These are phyloP conservation scores for Drosophila helvetica DNA, from an alignment of 2,888 invertebrate species.

Conservation along the genomic window DNA sequence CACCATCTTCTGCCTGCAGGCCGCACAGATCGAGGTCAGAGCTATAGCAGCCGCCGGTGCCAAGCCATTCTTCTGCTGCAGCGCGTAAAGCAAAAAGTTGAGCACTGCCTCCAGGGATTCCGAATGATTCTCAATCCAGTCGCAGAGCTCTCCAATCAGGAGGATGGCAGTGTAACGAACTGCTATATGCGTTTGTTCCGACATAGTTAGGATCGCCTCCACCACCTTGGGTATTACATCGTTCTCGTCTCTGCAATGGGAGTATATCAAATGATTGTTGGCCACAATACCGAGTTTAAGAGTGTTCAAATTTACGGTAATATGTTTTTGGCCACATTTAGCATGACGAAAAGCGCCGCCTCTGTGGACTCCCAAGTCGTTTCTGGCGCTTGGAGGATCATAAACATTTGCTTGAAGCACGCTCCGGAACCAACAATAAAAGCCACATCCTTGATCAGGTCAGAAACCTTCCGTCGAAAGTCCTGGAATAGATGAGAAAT, in stretches of 20 bases:
- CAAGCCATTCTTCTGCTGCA: slow-evolving; percentile 88
- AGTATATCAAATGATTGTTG: neutral
- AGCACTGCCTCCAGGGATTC: slow-evolving; percentile 92
- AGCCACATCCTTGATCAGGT: slow-evolving; percentile 97
- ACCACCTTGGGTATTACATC: slow-evolving; percentile 97
- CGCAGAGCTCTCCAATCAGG: slow-evolving; percentile 94
- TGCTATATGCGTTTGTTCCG: slow-evolving; percentile 92
- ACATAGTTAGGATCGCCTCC: slow-evolving; percentile 93
- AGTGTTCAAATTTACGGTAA: slow-evolving; percentile 90
- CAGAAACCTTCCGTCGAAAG: slow-evolving; percentile 93
- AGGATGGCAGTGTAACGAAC: slow-evolving; percentile 95
- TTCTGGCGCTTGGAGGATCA: slow-evolving; percentile 88
- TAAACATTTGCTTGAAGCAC: slow-evolving; percentile 96
- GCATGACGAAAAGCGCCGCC: slow-evolving; percentile 97
- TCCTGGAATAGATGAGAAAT: slow-evolving; percentile 84
- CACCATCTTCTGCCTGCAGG: slow-evolving; percentile 91
- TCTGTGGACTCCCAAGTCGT: slow-evolving; percentile 96
- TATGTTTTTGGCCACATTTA: slow-evolving; percentile 96
- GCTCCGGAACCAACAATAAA: slow-evolving; percentile 97
- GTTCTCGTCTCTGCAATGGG: slow-evolving; percentile 90
- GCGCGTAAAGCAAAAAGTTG: slow-evolving; percentile 90
- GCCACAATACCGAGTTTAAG: neutral
- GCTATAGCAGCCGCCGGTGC: slow-evolving; percentile 93
- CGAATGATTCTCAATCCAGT: slow-evolving; percentile 96
- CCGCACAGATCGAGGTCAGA: slow-evolving; percentile 92